Conservation (phyloP, 2,888 invertebrate genomes). For the Hyles lineata region DNA sequence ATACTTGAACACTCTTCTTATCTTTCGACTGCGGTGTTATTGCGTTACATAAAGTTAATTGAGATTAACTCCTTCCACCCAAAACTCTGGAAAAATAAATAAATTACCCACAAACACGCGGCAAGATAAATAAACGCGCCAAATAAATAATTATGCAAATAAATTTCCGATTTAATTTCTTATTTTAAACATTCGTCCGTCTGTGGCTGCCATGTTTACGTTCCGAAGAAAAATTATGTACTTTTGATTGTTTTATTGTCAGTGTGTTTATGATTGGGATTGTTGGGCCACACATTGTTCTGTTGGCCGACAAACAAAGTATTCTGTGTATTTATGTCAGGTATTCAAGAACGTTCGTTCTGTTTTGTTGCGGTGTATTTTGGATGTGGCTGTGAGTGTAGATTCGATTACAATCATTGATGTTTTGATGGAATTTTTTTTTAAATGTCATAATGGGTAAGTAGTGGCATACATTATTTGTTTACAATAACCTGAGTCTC, state of each 20-base stretch:
- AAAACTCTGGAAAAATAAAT: conserved; percentile 19
- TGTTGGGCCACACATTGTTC: conserved; percentile 19
- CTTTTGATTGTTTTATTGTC: conserved; percentile 30
- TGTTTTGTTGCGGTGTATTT: neutral
- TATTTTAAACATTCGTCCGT: conserved; percentile 25
- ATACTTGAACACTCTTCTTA: too few relatives aligned
- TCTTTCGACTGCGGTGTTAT: neutral
- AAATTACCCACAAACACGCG: conserved; percentile 14
- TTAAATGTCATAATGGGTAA: too few relatives aligned
- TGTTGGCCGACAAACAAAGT: conserved; percentile 23
- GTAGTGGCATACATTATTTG: too few relatives aligned
- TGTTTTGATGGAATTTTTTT: neutral
- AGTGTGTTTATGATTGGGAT: conserved; percentile 27
- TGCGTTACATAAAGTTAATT: conserved; percentile 11
- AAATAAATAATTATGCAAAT: conserved; percentile 26
- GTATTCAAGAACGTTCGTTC: neutral
- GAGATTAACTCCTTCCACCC: conserved; percentile 17
- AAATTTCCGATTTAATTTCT: conserved; percentile 24
- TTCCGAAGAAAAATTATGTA: conserved; percentile 21
- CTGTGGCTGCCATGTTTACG: conserved; percentile 18
- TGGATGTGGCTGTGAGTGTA: neutral
- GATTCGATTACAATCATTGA: neutral
- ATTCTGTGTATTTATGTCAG: conserved; percentile 16
- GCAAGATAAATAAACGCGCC: conserved; percentile 20
- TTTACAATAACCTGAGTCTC: too few relatives aligned